Evolutionary conservation across 2,888 invertebrate genomes (phyloP).

Genomic region (Chrysodeixis includens): DNA sequence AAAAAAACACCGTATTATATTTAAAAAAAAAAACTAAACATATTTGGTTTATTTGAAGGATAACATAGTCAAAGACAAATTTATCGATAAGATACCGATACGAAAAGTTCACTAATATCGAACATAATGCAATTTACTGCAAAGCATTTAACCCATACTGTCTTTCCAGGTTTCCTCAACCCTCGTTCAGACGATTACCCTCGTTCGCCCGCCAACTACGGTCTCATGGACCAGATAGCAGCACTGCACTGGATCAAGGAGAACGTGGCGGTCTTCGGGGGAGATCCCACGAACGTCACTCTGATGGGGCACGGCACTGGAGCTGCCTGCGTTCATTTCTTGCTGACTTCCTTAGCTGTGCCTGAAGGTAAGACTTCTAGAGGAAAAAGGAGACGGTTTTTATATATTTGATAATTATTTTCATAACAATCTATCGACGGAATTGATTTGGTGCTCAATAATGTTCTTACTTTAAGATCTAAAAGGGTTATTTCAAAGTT

Average conservation of each 20-base stretch:
- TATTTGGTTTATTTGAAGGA: too few relatives aligned
- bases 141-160: background rate
- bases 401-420: background rate
- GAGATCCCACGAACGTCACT: constrained; percentile 97
- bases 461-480: too few relatives aligned
- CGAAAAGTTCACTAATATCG: too few relatives aligned
- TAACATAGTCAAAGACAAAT: too few relatives aligned
- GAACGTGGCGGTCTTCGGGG: constrained; percentile 98
- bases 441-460: too few relatives aligned
- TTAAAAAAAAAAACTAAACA: too few relatives aligned
- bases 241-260: constrained; percentile 98
- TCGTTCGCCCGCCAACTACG: constrained; percentile 97
- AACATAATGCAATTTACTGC: background rate
- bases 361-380: constrained; percentile 95
- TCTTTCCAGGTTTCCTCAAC: constrained; percentile 94
- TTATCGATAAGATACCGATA: too few relatives aligned
- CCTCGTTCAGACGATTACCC: constrained; percentile 96
- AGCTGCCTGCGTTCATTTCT: constrained; percentile 98
- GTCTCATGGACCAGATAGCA: constrained; percentile 99
- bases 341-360: constrained; percentile 97
- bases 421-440: too few relatives aligned
- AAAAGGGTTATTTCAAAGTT: too few relatives aligned
- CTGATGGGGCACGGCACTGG: constrained; percentile 98
- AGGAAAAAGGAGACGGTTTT: background rate
- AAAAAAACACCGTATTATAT: too few relatives aligned